phyloP scores from a whole-genome alignment of 2,888 invertebrate species.

The Scelioninae gen. 2 region DNA sequence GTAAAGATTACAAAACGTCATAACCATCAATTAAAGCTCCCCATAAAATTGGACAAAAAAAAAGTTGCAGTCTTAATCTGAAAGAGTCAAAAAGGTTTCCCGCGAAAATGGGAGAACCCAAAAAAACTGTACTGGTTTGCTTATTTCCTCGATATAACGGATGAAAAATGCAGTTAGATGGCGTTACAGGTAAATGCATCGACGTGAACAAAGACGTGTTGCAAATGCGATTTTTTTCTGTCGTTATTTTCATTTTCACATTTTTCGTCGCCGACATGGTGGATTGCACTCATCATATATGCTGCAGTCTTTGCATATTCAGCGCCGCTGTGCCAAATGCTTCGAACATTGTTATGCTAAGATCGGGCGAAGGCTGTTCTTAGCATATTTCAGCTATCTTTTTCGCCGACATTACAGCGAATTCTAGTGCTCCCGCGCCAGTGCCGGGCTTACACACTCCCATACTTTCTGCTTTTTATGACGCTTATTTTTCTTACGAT shows the following conservation, averaged over 20 bases:
- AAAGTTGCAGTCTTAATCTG: too few relatives aligned
- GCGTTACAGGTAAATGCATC: conserved; percentile 32
- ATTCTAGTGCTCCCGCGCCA: conserved; percentile 51
- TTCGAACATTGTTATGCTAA: conserved; percentile 72
- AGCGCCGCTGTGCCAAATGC: conserved; percentile 69
- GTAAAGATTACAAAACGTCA: conserved; percentile 20
- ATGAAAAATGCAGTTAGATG: conserved; percentile 31
- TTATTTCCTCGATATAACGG: conserved; percentile 22
- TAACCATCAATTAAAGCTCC: conserved; percentile 1
- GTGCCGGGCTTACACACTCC: conserved; percentile 20
- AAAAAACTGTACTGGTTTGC: conserved; percentile 6
- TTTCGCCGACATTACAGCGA: conserved; percentile 63
- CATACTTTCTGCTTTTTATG: background rate
- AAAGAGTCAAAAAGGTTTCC: background rate
- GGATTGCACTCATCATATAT: conserved; percentile 53
- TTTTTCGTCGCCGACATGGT: conserved; percentile 44
- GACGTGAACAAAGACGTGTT: conserved; percentile 27
- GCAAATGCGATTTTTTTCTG: conserved; percentile 35
- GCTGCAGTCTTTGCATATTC: conserved; percentile 68
- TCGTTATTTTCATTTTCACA: conserved; percentile 55
- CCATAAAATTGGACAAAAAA: too few relatives aligned
- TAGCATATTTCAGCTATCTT: conserved; percentile 72
- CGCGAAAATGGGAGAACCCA: background rate
- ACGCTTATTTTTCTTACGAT: conserved; percentile 26
- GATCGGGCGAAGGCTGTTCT: conserved; percentile 68